These are phyloP conservation scores for Bhutanitis thaidina DNA, from an alignment of 2,888 invertebrate species.

Conservation along the genomic window DNA sequence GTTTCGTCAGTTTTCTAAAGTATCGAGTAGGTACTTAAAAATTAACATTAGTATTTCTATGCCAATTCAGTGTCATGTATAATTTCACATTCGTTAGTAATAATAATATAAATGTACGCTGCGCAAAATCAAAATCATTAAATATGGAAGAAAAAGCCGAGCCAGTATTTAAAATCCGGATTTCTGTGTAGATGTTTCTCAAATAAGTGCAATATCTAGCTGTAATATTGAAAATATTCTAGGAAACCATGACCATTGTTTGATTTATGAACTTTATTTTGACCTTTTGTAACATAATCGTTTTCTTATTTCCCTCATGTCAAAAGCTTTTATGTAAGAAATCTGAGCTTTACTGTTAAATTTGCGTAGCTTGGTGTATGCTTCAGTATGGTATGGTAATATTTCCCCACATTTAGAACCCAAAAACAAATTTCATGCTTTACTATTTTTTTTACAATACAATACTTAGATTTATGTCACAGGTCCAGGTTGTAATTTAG, in stretches of 20 bases:
- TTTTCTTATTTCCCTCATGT: constrained; percentile 37
- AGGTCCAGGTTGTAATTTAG: constrained; percentile 75
- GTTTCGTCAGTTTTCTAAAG: constrained; percentile 27
- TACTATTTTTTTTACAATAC: constrained; percentile 47
- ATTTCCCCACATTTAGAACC: constrained; percentile 48
- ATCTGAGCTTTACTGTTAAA: constrained; percentile 49
- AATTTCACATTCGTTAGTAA: constrained; percentile 45
- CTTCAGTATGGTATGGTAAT: constrained; percentile 55
- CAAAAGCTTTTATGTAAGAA: constrained; percentile 35
- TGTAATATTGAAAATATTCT: constrained; percentile 52
- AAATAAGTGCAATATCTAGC: constrained; percentile 71
- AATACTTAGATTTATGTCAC: constrained; percentile 58
- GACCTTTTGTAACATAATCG: constrained; percentile 20
- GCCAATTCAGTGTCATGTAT: constrained; percentile 41
- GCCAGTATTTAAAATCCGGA: constrained; percentile 77
- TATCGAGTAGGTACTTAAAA: constrained; percentile 27
- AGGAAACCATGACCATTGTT: constrained; percentile 27
- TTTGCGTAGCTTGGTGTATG: constrained; percentile 62
- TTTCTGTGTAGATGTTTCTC: constrained; percentile 67
- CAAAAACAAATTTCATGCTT: constrained; percentile 54
- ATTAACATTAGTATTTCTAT: constrained; percentile 27
- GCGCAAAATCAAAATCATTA: constrained; percentile 42
- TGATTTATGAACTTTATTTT: constrained; percentile 22
- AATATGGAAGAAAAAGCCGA: constrained; percentile 66
- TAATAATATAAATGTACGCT: constrained; percentile 35